A percentile compares a stretch with the other conserved stretches of the same genome.
Evolutionary conservation across 2,888 invertebrate species (phyloP).

Genomic region (Drosophila siamana): DNA sequence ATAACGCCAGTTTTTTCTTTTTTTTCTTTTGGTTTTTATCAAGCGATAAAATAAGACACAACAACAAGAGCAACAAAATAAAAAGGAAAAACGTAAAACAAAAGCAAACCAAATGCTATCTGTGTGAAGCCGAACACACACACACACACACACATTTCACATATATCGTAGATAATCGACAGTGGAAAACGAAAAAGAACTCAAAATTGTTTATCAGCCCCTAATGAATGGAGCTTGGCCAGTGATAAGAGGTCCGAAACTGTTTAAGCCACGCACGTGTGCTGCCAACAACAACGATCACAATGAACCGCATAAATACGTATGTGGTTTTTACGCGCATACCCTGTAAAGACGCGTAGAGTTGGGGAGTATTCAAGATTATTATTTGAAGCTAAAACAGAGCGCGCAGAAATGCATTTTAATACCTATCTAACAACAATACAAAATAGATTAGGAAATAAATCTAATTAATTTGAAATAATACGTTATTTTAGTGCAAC

Average conservation of each 20-base stretch:
- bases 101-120: conserved; percentile 58
- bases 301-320: conserved; percentile 15
- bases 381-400: not conserved
- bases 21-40: conserved; percentile 44
- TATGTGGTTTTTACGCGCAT: conserved; percentile 11
- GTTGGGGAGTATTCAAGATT: not conserved
- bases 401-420: too few species aligned
- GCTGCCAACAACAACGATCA: conserved; percentile 28
- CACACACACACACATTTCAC: not conserved
- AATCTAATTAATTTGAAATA: not conserved
- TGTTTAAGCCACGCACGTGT: conserved; percentile 64
- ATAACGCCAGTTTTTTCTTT: conserved; percentile 67
- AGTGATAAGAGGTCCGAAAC: conserved; percentile 56
- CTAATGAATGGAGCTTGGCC: conserved; percentile 65
- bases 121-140: conserved; percentile 36
- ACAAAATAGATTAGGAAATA: not conserved
- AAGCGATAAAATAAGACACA: conserved; percentile 59
- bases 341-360: conserved; percentile 14
- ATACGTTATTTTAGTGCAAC: too few species aligned
- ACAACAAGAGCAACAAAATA: conserved; percentile 3
- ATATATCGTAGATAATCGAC: conserved; percentile 55
- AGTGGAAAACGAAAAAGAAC: conserved; percentile 32
- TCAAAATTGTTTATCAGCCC: conserved; percentile 59
- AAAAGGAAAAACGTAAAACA: conserved; percentile 26
- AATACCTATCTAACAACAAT: too few species aligned